Base-by-base conservation (phyloP, 2,888 invertebrate species). In the Ganaspis brasiliensis region DNA sequence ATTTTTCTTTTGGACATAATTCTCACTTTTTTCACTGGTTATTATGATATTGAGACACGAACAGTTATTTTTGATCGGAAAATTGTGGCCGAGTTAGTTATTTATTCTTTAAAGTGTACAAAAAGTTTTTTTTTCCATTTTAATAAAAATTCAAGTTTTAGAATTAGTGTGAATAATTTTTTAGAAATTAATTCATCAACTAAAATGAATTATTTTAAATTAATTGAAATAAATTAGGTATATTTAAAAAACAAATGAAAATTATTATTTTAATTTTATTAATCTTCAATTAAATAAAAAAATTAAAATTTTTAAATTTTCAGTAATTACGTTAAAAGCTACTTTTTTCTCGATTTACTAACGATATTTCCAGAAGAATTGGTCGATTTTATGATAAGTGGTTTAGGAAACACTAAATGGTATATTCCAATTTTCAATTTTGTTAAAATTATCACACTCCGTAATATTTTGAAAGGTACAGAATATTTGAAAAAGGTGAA, bases 1-100 rank as follows among this genome's bases (percentile, higher is more conserved):
- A 76, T 89, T 0, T 89, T 90, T 55, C 45, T 88, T 0, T 45
- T 87, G 10, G 92, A 92, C 63, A 87, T 91, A 24, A 37, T 87
- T 0, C 49, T 90, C 16, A 86, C 84, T 72, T 92, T 92, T 79
- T 86, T 89, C 21, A 91, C 91, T 21, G 92, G 92, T 5, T 89
- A 90, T 72, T 89, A 89, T 49, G 89, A 91, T 67, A 73, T 80
- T 9, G 76, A 72, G 4, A 89, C 87, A 5, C 87, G 87, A 61
- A 78, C 84, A 24, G 84, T 91, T 35, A 84, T 87, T 63, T 80
- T 92, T 57, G 85, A 90, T 55, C 86, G 86, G 4, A 84, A 73
- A 78, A 76, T 87, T 14, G 85, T 89, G 0, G 84, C 84, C 35
- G 79, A 74, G 91, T 90, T 82, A 35, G 77, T 19, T 6, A 10